Percentiles rank a stretch among this genome's conserved stretches.
Evolutionary conservation across 2,113 vertebrate genomes (phyloP).

Genomic region (Stegostoma tigrinum): DNA sequence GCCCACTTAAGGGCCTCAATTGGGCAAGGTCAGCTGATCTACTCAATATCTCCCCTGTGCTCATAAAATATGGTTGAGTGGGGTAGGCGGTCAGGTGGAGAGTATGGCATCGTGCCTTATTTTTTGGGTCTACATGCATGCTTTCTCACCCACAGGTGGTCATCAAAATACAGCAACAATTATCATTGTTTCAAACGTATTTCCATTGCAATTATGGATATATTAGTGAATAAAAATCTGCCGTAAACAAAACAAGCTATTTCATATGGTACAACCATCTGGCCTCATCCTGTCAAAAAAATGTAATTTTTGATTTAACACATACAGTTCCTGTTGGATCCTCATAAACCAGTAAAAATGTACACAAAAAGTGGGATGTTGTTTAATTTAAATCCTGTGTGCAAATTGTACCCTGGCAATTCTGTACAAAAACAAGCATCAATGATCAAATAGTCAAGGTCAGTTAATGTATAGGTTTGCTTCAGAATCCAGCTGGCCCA

Average conservation of each 20-base stretch:
- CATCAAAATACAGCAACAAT: not conserved
- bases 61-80: not conserved
- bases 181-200: not conserved
- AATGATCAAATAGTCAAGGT: constrained; percentile 41
- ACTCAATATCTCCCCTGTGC: not conserved
- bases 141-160: too few species aligned
- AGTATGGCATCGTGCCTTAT: too few species aligned
- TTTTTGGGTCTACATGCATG: too few species aligned
- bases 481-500: constrained; percentile 5
- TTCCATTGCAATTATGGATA: not conserved
- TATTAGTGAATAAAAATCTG: not conserved
- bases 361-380: not conserved
- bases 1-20: not conserved
- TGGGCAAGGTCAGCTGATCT: not conserved
- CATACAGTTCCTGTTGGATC: not conserved
- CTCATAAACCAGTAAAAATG: constrained; percentile 27
- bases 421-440: constrained; percentile 43
- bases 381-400: constrained; percentile 42
- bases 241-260: not conserved
- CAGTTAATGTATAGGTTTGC: constrained; percentile 41
- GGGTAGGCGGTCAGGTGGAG: not conserved
- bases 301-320: constrained; percentile 13
- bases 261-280: not conserved
- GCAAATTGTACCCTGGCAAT: constrained; percentile 43
- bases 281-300: not conserved